Evolutionary conservation across 2,113 vertebrate genomes (phyloP).

Genomic region (Motacilla alba): DNA sequence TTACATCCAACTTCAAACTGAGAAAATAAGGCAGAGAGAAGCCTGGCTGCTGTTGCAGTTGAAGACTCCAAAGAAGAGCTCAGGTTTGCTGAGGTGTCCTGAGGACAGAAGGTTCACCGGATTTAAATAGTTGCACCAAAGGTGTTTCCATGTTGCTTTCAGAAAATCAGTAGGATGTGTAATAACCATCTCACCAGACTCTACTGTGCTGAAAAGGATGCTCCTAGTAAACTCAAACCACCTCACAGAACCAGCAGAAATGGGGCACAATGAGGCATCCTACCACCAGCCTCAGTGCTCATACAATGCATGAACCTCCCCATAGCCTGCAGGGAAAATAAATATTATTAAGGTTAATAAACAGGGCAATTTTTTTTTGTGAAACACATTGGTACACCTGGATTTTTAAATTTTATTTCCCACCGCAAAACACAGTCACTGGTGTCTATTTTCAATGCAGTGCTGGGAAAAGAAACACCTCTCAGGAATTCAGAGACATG

Average conservation of each 20-base stretch:
- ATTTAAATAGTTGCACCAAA: neutral
- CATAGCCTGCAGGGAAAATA: rapidly evolving
- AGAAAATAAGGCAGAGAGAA: neutral
- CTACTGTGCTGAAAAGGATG: neutral
- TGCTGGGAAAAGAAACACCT: neutral
- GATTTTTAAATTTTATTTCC: neutral
- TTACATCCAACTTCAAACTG: neutral
- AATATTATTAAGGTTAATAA: neutral
- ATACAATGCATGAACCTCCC: rapidly evolving
- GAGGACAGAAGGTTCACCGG: neutral
- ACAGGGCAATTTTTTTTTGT: neutral
- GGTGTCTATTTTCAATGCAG: neutral
- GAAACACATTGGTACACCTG: neutral
- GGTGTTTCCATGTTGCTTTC: neutral
- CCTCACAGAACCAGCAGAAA: neutral
- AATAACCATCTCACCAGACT: neutral
- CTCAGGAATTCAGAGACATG: neutral
- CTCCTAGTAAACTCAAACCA: neutral
- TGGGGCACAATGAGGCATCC: neutral
- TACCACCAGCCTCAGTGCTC: no score
- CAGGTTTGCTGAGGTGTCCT: neutral
- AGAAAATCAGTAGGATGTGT: neutral
- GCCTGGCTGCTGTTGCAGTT: neutral
- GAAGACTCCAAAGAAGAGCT: neutral
- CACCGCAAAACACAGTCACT: neutral